Evolutionary conservation across 2,888 invertebrate species (phyloP), one percentile per base, ranked within the genome.

Genomic region (Campopleginae sp.): DNA sequence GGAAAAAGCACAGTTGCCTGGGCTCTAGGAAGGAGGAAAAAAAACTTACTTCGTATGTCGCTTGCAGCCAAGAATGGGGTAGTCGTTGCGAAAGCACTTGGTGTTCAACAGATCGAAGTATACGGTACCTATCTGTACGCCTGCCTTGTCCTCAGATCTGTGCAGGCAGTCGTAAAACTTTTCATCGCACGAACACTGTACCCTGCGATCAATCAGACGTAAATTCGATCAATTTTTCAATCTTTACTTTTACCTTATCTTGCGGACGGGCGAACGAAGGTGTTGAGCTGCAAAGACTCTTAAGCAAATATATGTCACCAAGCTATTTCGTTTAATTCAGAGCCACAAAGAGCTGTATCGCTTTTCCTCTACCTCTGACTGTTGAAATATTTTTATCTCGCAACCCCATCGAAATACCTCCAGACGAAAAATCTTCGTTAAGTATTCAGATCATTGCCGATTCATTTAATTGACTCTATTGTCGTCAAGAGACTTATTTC

Each of bases 31-130:
- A 42, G 51, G 44, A 65, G 48, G 51, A 27, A 48, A 38, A 38
- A 72, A 76, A 82, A 92, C 94, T 92, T 91, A 96, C 96, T 95
- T 94, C 91, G 95, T 94, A 85, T 92, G 94, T 88, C 92, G 94
- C 46, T 91, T 91, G 90, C 96, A 96, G 2, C 93, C 93, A 0
- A 91, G 91, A 38, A 95, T 93, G 0, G 95, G 96, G 89, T 95
- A 95, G 85, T 96, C 96, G 38, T 94, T 87, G 82, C 94, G 94
- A 90, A 94, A 96, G 92, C 96, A 96, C 89, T 95, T 92, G 0
- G 96, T 96, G 31, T 94, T 94, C 42, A 95, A 90, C 70, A 95
- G 90, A 89, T 94, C 94, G 93, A 95, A 95, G 92, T 94, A 95
- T 44, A 95, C 91, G 78, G 93, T 92, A 65, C 94, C 94, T 68